Evolutionary conservation across 2,888 invertebrate genomes (phyloP).

Genomic region (Polyploca ridens): DNA sequence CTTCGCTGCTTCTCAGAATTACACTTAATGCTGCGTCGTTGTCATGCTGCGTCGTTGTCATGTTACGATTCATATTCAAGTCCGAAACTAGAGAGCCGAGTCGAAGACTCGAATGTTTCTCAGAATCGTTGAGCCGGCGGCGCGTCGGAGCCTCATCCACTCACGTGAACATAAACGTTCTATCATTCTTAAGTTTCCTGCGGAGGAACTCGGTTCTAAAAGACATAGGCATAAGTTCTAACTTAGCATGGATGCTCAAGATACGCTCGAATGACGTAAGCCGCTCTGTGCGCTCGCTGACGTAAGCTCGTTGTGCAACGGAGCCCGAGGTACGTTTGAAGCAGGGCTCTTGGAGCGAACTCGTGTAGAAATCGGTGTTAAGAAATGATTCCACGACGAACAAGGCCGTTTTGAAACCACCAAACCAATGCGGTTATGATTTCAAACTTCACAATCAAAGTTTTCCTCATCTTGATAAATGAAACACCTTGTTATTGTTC

Average conservation of each 20-base stretch:
- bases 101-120: constrained; percentile 79
- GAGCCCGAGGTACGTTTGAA: constrained; percentile 79
- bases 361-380: constrained; percentile 80
- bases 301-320: constrained; percentile 85
- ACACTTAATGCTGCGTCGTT: constrained; percentile 48
- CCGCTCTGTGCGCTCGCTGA: constrained; percentile 80
- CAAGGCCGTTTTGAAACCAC: constrained; percentile 66
- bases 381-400: constrained; percentile 71
- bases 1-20: constrained; percentile 49
- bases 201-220: constrained; percentile 59
- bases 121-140: constrained; percentile 81
- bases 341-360: constrained; percentile 77
- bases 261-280: constrained; percentile 81
- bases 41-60: constrained; percentile 58
- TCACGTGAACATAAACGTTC: constrained; percentile 83
- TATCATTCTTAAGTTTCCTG: constrained; percentile 67
- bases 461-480: constrained; percentile 14
- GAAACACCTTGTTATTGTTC: not conserved
- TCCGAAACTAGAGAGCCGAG: constrained; percentile 77
- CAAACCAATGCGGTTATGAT: constrained; percentile 26
- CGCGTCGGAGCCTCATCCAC: constrained; percentile 82
- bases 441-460: constrained; percentile 19
- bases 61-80: constrained; percentile 77
- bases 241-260: constrained; percentile 58
- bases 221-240: constrained; percentile 57